phyloP scores from a whole-genome alignment of 2,113 vertebrate species.

The Poeciliopsis occidentalis region DNA sequence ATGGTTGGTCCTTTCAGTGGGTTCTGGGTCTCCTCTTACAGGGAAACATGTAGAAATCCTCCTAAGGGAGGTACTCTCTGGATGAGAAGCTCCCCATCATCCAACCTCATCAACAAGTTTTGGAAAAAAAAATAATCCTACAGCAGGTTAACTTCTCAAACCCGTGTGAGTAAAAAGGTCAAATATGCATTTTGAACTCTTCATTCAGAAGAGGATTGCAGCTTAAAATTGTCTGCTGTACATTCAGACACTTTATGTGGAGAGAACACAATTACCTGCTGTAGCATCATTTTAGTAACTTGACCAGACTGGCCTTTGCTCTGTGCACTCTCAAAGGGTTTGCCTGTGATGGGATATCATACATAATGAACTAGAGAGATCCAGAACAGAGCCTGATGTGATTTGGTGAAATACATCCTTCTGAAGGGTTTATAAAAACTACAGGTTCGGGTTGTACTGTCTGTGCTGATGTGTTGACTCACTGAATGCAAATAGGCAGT shows the following conservation, averaged over 20 bases:
- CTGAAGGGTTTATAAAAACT: constrained; percentile 11
- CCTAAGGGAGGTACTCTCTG: background rate
- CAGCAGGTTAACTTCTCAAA: constrained; percentile 1
- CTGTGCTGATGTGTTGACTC: constrained; percentile 37
- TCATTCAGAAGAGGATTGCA: constrained; percentile 17
- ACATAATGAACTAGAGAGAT: constrained; percentile 33
- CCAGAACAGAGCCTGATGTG: background rate
- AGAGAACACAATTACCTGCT: constrained; percentile 55
- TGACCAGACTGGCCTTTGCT: constrained; percentile 59
- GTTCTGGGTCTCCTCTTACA: background rate
- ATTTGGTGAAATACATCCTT: constrained; percentile 29
- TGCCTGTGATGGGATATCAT: constrained; percentile 41
- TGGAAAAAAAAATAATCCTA: background rate
- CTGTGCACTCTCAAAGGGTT: constrained; percentile 45
- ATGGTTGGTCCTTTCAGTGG: background rate
- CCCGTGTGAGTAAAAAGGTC: background rate
- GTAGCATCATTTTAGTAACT: constrained; percentile 66
- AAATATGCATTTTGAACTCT: constrained; percentile 27
- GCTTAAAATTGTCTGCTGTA: constrained; percentile 48
- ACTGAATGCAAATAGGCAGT: constrained; percentile 53
- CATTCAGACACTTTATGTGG: constrained; percentile 57
- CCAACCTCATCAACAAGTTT: background rate
- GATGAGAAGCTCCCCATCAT: background rate
- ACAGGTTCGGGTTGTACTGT: constrained; percentile 27
- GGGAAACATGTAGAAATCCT: background rate